Conservation (phyloP, 2,888 invertebrate species). For the Catocala sponsa region DNA sequence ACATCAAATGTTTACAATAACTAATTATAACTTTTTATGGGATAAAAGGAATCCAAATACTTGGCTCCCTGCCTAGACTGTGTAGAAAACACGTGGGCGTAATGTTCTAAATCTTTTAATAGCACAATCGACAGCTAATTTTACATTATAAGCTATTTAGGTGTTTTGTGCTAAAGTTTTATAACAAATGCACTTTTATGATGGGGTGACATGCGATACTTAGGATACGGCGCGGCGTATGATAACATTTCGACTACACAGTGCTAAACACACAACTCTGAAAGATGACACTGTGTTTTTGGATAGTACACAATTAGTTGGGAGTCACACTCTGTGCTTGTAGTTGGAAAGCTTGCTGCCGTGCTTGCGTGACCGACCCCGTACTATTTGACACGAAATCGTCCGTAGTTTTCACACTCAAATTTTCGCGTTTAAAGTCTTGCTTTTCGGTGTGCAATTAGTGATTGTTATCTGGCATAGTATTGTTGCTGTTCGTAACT, state of each 20-base stretch:
- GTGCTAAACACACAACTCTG: conserved; percentile 33
- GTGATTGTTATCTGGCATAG: conserved; percentile 76
- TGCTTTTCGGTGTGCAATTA: conserved; percentile 81
- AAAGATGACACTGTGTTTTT: conserved; percentile 37
- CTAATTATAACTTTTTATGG: conserved; percentile 25
- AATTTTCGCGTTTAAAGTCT: conserved; percentile 77
- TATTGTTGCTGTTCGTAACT: conserved; percentile 58
- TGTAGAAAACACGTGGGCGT: conserved; percentile 18
- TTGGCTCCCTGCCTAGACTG: conserved; percentile 28
- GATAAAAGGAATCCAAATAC: conserved; percentile 19
- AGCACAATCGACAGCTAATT: conserved; percentile 37
- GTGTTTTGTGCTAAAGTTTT: conserved; percentile 50
- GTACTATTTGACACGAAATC: conserved; percentile 76
- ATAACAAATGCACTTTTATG: conserved; percentile 79
- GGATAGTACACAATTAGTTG: conserved; percentile 10
- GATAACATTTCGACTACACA: conserved; percentile 63
- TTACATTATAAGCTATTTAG: conserved; percentile 47
- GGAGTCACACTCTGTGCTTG: conserved; percentile 38
- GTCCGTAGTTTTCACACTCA: conserved; percentile 81
- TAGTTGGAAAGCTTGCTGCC: conserved; percentile 50
- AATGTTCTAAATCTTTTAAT: conserved; percentile 22
- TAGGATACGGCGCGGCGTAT: conserved; percentile 67
- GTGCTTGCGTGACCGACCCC: conserved; percentile 71
- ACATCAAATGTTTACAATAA: conserved; percentile 18
- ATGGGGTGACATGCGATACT: conserved; percentile 77